A percentile compares a stretch with the other conserved stretches of the same genome.
These are phyloP conservation scores for Argynnis bischoffii DNA, from an alignment of 2,888 invertebrate genomes.

Conservation along the genomic window DNA sequence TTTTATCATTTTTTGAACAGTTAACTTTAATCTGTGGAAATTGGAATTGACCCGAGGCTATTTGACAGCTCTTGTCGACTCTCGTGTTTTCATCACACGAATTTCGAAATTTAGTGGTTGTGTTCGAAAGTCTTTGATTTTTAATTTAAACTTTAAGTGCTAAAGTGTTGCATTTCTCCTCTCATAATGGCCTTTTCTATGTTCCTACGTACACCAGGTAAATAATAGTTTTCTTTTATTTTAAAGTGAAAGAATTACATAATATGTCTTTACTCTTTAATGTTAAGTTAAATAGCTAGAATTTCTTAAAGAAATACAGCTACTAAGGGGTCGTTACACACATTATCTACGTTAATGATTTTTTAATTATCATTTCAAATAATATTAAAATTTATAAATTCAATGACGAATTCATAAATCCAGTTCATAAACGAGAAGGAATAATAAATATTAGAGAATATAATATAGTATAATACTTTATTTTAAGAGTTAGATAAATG, in stretches of 20 bases:
- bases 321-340: background rate
- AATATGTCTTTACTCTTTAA: conserved; percentile 50
- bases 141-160: conserved; percentile 2
- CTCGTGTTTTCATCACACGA: conserved; percentile 16
- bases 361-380: background rate
- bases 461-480: too few relatives aligned
- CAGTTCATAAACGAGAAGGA: background rate
- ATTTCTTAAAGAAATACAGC: background rate
- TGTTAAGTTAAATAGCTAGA: conserved; percentile 26
- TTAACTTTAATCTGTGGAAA: too few relatives aligned
- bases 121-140: conserved; percentile 1
- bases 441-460: too few relatives aligned
- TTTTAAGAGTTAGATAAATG: too few relatives aligned
- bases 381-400: background rate
- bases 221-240: conserved; percentile 19
- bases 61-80: background rate
- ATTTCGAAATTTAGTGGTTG: conserved; percentile 11
- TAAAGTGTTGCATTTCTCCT: conserved; percentile 7
- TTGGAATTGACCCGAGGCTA: background rate
- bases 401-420: background rate
- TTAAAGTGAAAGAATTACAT: conserved; percentile 60
- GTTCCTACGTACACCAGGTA: conserved; percentile 71
- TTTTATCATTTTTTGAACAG: too few relatives aligned
- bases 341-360: background rate
- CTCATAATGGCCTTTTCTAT: conserved; percentile 69